Evolutionary conservation across 2,888 invertebrate species (phyloP).

Genomic region (Therioaphis trifolii): DNA sequence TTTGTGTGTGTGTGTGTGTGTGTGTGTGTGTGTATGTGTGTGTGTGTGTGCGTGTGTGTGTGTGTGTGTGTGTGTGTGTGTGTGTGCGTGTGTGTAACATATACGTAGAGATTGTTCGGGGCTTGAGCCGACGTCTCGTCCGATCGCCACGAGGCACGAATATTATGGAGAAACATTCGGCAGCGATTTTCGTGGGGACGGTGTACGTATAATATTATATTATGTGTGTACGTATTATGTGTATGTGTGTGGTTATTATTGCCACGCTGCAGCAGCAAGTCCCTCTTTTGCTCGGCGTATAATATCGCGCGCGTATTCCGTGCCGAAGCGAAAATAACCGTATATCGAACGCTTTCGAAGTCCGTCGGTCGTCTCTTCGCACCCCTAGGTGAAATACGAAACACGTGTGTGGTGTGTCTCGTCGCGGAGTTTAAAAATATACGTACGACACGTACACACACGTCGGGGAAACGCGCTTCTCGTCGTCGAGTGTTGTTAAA

Average conservation of each 20-base stretch:
- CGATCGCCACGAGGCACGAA: slow-evolving; percentile 27
- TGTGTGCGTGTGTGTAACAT: too few relatives aligned
- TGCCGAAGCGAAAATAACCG: too few relatives aligned
- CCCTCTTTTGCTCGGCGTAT: too few relatives aligned
- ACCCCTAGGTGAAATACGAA: not conserved
- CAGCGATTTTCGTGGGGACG: not conserved
- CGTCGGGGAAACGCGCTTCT: not conserved
- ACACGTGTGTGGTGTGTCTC: not conserved
- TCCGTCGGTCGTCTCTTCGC: not conserved
- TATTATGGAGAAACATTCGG: slow-evolving; percentile 28
- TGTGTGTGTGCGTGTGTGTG: too few relatives aligned
- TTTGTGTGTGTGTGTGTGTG: too few relatives aligned
- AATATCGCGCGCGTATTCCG: not conserved
- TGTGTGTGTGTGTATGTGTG: too few relatives aligned
- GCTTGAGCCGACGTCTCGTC: slow-evolving; percentile 48
- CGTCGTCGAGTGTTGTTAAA: too few relatives aligned
- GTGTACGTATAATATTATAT: too few relatives aligned
- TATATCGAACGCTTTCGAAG: not conserved
- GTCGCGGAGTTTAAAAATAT: not conserved
- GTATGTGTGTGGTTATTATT: too few relatives aligned
- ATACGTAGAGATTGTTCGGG: not conserved
- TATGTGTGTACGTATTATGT: too few relatives aligned
- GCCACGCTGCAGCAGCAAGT: too few relatives aligned
- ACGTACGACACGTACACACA: not conserved
- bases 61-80: too few relatives aligned